Base-by-base conservation (phyloP, 2,797 vertebrate genomes). In the Jordanella pulchra region DNA sequence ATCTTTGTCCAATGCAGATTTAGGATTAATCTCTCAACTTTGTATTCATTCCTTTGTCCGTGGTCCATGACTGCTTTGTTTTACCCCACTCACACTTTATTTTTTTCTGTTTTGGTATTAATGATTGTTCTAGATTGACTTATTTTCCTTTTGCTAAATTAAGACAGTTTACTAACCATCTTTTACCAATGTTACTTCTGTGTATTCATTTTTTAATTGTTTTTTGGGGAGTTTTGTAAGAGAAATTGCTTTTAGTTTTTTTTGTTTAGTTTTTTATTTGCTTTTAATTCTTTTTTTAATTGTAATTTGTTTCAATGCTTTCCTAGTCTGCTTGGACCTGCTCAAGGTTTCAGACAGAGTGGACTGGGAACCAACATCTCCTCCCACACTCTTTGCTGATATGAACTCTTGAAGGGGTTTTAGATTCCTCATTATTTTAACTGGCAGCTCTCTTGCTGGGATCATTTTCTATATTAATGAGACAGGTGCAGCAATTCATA, bases 391-490 rank as follows among this genome's bases (percentile, higher is more conserved):
- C 32, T 23, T 32, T 21, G 56, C 27, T 21, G 30, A 58, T 58
- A 32, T 12, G 14, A 17, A 28, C 32, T 32, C 30, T 60, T 35
- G 30, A 60, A 60, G 56, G 58, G 35, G 58, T 13, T n/a, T 32
- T 14, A 23, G 21, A 39, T 18, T 39, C 58, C 11, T 9, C 32
- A 39, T 61, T 61, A 21, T 61, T n/a, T 61, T 61, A n/a, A 39
- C 21, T 39, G 32, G 23, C 18, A 17, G 30, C 28, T 60, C 30
- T 35, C 56, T 60, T 60, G 56, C 56, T 60, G 56, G 56, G 17
- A 61, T 61, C 58, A 61, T 61, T 32, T 61, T 61, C 23, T 61
- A 18, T 13, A 11, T 23, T 61, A 61, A 35, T 61, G 58, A 61
- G 30, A 39, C 58, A 61, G 58, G 32, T 35, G 58, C 58, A 61